Evolutionary conservation across 2,797 vertebrate species (phyloP), one percentile per base, ranked within the genome.

Genomic region (Fistularia tabacaria): DNA sequence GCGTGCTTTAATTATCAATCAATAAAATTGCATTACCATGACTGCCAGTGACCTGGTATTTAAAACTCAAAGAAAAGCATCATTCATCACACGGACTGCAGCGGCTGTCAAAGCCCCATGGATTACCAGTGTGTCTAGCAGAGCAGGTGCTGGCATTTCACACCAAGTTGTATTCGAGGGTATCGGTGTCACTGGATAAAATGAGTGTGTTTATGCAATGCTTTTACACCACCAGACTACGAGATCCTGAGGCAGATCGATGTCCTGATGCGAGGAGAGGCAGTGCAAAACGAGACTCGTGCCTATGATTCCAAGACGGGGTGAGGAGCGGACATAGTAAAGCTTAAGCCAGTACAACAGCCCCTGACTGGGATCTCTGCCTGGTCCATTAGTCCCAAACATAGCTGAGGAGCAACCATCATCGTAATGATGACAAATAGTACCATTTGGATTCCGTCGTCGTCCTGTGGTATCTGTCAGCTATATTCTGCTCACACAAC

Each of bases 191-290:
- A 51, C 47, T 59, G 36, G 58, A 55, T 48, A 14, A 63, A 54
- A n/a, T 9, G 5, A 25, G 15, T 55, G 49, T 70, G 60, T 47
- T 12, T 63, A 46, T 57, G n/a, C 63, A 48, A 14, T 50, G 37
- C 46, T 55, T 42, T 69, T 57, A 12, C 43, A 15, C 36, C 47
- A 38, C 55, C 83, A 99, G 97, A 99, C 86, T 98, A 90, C 73
- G 97, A 99, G 93, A 96, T 99, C 86, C 89, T 92, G 87, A 94
- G 97, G 71, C 97, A 99, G 91, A 94, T 89, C 59, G 79, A 72
- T 49, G 85, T 95, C 73, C 87, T 99, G 66, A 87, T 91, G 85
- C 90, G 84, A 54, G 96, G 95, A 71, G 92, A 92, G 45, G 80
- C 67, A 15, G 90, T 99, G 85, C 79, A 92, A 69, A 99, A 97